These are phyloP conservation scores for Bombus impatiens DNA, from an alignment of 1,140 invertebrate species.

Conservation along the genomic window DNA sequence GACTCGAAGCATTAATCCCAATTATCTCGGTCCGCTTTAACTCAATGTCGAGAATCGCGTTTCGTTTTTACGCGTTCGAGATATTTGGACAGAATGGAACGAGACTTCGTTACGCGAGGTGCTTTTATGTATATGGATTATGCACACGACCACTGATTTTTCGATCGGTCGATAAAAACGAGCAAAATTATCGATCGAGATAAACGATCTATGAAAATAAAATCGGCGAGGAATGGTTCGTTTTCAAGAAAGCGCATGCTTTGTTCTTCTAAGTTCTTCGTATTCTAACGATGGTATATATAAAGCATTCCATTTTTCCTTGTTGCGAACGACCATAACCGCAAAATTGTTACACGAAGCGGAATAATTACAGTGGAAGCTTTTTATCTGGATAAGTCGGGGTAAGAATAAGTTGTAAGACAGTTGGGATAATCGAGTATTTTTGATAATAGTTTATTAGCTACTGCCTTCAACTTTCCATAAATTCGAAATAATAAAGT, in stretches of 20 bases:
- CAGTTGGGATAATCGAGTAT: neutral
- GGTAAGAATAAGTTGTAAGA: no score
- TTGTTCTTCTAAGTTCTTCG: neutral
- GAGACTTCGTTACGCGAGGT: slow-evolving; percentile 37
- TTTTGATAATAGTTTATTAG: neutral
- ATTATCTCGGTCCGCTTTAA: slow-evolving; percentile 35
- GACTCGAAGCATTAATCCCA: slow-evolving; percentile 38
- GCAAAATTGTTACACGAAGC: neutral
- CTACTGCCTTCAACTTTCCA: no score
- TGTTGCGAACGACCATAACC: slow-evolving; percentile 10
- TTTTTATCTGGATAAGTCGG: neutral
- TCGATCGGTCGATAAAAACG: neutral
- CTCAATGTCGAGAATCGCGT: slow-evolving; percentile 32
- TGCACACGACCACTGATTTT: neutral
- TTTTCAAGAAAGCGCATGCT: neutral
- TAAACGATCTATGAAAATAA: neutral
- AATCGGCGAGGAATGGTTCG: neutral
- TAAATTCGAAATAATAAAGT: no score
- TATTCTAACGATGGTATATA: slow-evolving; percentile 1
- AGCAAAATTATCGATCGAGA: neutral
- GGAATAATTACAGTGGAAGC: no score
- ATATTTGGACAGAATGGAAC: neutral
- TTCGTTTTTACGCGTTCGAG: slow-evolving; percentile 3
- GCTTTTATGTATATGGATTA: slow-evolving; percentile 52
- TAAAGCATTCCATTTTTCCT: slow-evolving; percentile 10